These are phyloP conservation scores for Meteorus colon DNA, from an alignment of 2,888 invertebrate genomes.

Conservation along the genomic window DNA sequence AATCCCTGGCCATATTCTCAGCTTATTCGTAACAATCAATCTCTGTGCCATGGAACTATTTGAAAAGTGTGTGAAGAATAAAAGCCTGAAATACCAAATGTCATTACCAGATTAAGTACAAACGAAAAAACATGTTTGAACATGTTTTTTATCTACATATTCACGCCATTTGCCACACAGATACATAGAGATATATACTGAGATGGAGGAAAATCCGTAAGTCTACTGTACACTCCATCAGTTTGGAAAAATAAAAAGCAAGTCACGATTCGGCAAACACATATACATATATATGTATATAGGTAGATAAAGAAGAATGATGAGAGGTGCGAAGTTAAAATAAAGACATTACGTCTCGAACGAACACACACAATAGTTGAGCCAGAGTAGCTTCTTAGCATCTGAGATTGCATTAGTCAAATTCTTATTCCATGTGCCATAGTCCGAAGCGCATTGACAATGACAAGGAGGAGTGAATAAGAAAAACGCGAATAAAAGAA, in stretches of 20 bases:
- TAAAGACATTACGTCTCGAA: slow-evolving; percentile 9
- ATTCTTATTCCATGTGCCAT: slow-evolving; percentile 59
- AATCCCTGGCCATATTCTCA: too few relatives aligned
- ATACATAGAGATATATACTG: slow-evolving; percentile 27
- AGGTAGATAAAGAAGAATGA: neutral
- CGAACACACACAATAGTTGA: slow-evolving; percentile 55
- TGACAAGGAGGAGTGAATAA: slow-evolving; percentile 46
- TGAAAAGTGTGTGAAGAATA: neutral
- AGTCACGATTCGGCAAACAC: slow-evolving; percentile 18
- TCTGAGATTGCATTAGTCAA: slow-evolving; percentile 69
- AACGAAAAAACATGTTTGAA: neutral
- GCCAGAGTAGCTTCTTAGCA: slow-evolving; percentile 67
- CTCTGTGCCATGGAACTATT: too few relatives aligned
- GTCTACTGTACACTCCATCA: slow-evolving; percentile 18
- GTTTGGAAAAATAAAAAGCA: slow-evolving; percentile 18
- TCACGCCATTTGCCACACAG: neutral
- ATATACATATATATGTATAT: neutral
- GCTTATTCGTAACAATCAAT: too few relatives aligned
- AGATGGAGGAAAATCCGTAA: slow-evolving; percentile 46
- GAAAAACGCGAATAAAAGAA: slow-evolving; percentile 33
- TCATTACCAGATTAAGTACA: neutral
- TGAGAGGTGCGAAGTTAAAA: slow-evolving; percentile 5
- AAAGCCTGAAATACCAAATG: neutral
- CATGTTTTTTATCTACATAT: neutral
- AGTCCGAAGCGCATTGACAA: slow-evolving; percentile 42